Evolutionary conservation across 2,113 vertebrate genomes (phyloP), one percentile per base, ranked within the genome.

Genomic region (Perca flavescens): DNA sequence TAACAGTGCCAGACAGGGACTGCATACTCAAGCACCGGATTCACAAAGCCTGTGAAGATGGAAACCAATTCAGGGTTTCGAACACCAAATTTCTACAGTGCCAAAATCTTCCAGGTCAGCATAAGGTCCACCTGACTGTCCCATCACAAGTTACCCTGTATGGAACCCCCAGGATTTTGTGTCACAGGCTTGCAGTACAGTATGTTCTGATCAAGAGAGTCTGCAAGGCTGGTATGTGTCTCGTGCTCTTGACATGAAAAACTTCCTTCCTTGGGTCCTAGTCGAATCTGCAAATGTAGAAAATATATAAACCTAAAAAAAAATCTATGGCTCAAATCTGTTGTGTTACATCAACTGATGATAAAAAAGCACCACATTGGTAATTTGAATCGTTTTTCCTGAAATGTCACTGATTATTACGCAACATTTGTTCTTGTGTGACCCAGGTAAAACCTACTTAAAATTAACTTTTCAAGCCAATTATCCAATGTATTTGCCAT

Each of bases 401-500:
- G 31, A 74, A n/a, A 25, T 77, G 43, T 60, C 43, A 43, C 14
- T 1, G 15, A 25, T 47, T 74, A 54, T 83, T 25, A 53, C 19
- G 1, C 21, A 47, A 17, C 5, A n/a, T 36, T 22, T 71, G 36
- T 60, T 21, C 61, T 17, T 58, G 17, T 65, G 12, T 17, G 46
- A 21, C 16, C 13, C 19, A 14, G 47, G 0, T 61, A 34, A 74
- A 21, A 50, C 19, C 31, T 22, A 43, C 58, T 46, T 67, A 21
- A 54, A 74, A 36, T 69, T 2, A 31, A 52, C 79, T 49, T 65
- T 63, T 31, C 34, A 77, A 56, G 31, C 9, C 63, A 77, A 69
- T 83, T 46, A 84, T 56, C 52, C 10, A 62, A 15, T 47, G 21
- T 83, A 47, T 71, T 79, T 64, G 25, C 3, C 1, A 57, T 60